These are phyloP conservation scores for Drosophila lutescens DNA, from an alignment of 2,888 invertebrate species.

Conservation along the genomic window DNA sequence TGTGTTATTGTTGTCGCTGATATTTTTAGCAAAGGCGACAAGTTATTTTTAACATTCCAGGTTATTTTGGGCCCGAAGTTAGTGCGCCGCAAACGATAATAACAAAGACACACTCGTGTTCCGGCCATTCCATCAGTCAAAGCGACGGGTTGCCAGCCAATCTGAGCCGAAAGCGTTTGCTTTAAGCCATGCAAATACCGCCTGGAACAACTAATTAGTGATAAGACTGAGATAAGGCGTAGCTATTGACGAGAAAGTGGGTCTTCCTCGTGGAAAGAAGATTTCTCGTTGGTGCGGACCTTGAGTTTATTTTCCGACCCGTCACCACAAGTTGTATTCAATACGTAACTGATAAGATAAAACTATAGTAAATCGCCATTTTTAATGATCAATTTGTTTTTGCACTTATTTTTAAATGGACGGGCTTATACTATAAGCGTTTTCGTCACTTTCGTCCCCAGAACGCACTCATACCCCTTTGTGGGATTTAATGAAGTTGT, in stretches of 20 bases:
- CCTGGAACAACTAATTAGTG: constrained; percentile 1
- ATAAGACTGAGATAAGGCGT: constrained; percentile 15
- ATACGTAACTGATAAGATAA: constrained; percentile 26
- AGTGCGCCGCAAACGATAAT: constrained; percentile 41
- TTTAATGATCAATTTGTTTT: constrained; percentile 13
- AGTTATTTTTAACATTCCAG: constrained; percentile 35
- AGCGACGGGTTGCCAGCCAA: constrained; percentile 3
- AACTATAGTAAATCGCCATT: constrained; percentile 11
- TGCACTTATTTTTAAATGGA: constrained; percentile 24
- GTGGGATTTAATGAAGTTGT: not conserved
- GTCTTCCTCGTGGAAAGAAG: constrained; percentile 13
- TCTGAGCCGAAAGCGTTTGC: not conserved
- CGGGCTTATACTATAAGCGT: too few relatives aligned
- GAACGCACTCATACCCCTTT: not conserved
- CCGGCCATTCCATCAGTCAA: constrained; percentile 23
- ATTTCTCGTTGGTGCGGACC: constrained; percentile 6
- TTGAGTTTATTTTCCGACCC: constrained; percentile 25
- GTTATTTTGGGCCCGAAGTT: constrained; percentile 25
- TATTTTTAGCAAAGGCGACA: constrained; percentile 38
- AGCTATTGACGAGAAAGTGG: constrained; percentile 30
- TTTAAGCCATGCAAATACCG: constrained; percentile 18
- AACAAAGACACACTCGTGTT: constrained; percentile 9
- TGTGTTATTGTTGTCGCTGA: constrained; percentile 25
- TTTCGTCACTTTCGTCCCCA: not conserved
- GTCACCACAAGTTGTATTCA: constrained; percentile 11